Evolutionary conservation across 2,888 invertebrate species (phyloP), one percentile per base, ranked within the genome.

Genomic region (Macropis europaea): DNA sequence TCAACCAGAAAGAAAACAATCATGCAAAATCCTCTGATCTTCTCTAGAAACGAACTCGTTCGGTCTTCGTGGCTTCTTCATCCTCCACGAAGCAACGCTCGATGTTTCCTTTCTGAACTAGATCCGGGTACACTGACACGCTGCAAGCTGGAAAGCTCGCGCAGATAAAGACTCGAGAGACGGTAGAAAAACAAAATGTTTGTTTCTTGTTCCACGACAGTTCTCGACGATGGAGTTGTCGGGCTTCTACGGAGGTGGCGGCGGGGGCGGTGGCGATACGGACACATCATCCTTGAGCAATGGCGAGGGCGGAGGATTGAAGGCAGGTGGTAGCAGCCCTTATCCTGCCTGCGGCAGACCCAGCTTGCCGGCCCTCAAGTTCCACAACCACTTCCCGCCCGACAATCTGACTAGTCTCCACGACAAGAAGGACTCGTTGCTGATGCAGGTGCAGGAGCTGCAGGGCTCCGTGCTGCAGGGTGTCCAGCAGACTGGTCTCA

Each of bases 351-450:
- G 88, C 42, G 92, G 93, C 79, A 93, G 94, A 87, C 95, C 96
- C 54, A 94, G 95, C 85, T 94, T 96, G 73, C 96, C 96, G 59
- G 96, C 96, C 82, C 93, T 97, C 82, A 97, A 97, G 91, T 97
- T 97, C 91, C 97, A 97, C 93, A 97, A 97, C 90, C 96, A 97
- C 89, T 97, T 97, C 91, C 97, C 97, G 85, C 97, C 96, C 73
- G 97, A 97, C 90, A 94, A 95, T 88, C 93, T 95, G 89, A 94
- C 93, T 78, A 83, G 79, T 30, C 81, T 87, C 30, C 86, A 89
- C 87, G 94, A 94, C 84, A 95, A 95, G 89, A 95, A 95, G 90
- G 94, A 95, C 85, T 92, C 92, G 76, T 91, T 93, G 84, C 89
- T 94, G 73, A 89, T 89, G 90, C 89, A 89, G 85, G 90, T 89